Base-by-base conservation (phyloP, 2,888 invertebrate genomes). In the Polyommatus iphigenia region DNA sequence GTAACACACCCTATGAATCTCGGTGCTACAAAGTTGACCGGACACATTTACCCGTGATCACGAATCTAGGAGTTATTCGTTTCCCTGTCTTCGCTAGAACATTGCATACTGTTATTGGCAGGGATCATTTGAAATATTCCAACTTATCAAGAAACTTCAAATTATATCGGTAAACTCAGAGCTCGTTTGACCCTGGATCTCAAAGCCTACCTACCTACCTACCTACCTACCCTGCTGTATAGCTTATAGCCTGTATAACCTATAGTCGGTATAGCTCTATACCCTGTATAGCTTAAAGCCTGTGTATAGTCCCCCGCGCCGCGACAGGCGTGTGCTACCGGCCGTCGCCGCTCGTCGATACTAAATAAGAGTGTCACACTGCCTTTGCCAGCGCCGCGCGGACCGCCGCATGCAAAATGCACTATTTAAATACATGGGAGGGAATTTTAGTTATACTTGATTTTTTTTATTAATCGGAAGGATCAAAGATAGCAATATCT, bases 281-380 rank as follows among this genome's bases (percentile, higher is more conserved):
- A 20, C 20, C 59, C 59, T 20, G 46, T 59, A 59, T 6, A 59
- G 59, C 5, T 18, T 62, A 24, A 24, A 24, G 10, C 62, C 20
- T 13, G 62, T 71, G 50, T 71, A 5, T 77, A 46, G 67, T 72
- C 62, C 71, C 46, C 59, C 50, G 50, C 76, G 80, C 79, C 79
- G 84, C 86, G 89, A 88, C 91, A 88, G 87, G 88, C 87, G 91
- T 89, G 91, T 89, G 92, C 89, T 88, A 88, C 89, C 87, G 89
- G 82, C 81, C 84, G 84, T 84, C 88, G 88, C 89, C 87, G 89
- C 82, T 81, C 84, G 84, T 84, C 88, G 88, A 87, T 89, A 92
- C 92, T 93, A 93, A 93, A 93, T 93, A 93, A 93, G 91, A 91
- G 88, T 91, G 92, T 92, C 92, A 88, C 91, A 87, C 87, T 88